Evolutionary conservation across 2,888 invertebrate genomes (phyloP).

Genomic region (Cephus spinipes): DNA sequence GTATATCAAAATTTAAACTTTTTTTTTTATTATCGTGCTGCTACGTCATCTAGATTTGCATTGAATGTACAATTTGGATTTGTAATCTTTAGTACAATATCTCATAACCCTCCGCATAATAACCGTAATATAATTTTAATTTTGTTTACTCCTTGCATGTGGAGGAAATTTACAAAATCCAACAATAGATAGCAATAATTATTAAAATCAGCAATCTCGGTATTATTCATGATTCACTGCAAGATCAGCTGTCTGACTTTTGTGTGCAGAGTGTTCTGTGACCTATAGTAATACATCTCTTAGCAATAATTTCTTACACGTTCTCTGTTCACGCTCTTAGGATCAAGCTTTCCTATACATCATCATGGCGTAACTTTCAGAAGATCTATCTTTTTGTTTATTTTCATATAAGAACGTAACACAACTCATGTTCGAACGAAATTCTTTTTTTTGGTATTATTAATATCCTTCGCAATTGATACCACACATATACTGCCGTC

Average conservation of each 20-base stretch:
- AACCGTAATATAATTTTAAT: conserved; percentile 53
- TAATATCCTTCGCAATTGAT: background rate
- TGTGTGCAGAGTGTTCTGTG: background rate
- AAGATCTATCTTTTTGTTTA: background rate
- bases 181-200: conserved; percentile 49
- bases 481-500: background rate
- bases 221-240: conserved; percentile 37
- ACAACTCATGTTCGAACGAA: background rate
- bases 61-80: conserved; percentile 7
- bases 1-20: background rate
- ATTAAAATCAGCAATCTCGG: conserved; percentile 43
- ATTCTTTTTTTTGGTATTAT: background rate
- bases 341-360: background rate
- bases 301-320: background rate
- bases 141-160: conserved; percentile 41
- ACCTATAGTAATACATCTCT: background rate
- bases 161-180: conserved; percentile 54
- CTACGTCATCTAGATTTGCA: conserved; percentile 28
- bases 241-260: conserved; percentile 29
- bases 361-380: background rate
- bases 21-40: conserved; percentile 13
- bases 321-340: background rate
- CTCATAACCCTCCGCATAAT: conserved; percentile 50
- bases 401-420: background rate
- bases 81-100: conserved; percentile 44